Evolutionary conservation across 2,113 vertebrate species (phyloP).

Genomic region (Ardeotis arabs): DNA sequence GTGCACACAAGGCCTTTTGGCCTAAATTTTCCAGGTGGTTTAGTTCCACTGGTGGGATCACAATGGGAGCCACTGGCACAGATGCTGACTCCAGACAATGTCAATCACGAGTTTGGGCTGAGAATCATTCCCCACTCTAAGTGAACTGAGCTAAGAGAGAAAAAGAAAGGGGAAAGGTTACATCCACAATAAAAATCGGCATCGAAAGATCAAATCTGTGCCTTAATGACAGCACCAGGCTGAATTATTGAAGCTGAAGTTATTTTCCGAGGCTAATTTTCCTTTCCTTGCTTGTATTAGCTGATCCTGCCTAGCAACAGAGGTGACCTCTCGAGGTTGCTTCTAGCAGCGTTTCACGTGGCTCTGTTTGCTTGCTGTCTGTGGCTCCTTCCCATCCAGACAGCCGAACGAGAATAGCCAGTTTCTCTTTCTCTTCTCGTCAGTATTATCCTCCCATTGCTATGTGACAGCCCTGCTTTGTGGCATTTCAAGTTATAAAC

Average conservation of each 20-base stretch:
- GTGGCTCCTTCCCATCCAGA: constrained; percentile 11
- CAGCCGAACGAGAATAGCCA: not conserved
- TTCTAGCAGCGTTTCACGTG: not conserved
- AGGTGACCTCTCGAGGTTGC: constrained; percentile 35
- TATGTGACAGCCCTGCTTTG: constrained; percentile 16
- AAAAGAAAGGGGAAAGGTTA: not conserved
- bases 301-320: constrained; percentile 52
- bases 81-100: not conserved
- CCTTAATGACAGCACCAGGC: not conserved
- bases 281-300: not conserved
- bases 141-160: not conserved
- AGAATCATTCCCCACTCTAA: not conserved
- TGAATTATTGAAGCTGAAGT: constrained; percentile 8
- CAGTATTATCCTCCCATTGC: not conserved
- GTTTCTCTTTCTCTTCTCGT: not conserved
- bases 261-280: constrained; percentile 20
- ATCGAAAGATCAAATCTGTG: not conserved
- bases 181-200: not conserved
- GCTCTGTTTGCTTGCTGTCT: constrained; percentile 1
- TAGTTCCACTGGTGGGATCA: not conserved
- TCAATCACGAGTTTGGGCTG: not conserved
- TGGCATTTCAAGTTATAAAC: constrained; percentile 26
- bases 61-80: rapidly evolving
- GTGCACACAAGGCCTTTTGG: not conserved
- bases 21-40: not conserved